Percentiles rank a stretch among this genome's conserved stretches.
phyloP scores from a whole-genome alignment of 2,797 vertebrate species.

The Schizopygopsis malacanthus region DNA sequence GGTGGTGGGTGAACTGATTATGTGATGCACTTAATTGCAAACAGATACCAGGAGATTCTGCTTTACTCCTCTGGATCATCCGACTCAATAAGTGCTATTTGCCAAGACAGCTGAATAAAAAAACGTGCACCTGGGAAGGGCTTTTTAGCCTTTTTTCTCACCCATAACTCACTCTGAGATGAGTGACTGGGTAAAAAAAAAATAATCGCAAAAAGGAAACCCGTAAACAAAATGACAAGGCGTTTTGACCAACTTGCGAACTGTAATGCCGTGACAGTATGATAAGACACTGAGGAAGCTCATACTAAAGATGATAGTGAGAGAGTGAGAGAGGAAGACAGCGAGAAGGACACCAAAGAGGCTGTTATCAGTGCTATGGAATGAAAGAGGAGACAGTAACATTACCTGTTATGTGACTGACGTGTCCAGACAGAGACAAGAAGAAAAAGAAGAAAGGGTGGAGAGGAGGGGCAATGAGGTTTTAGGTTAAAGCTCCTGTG shows the following conservation, averaged over 20 bases:
- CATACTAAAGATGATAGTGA: slow-evolving; percentile 37
- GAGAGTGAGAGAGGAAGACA: slow-evolving; percentile 15
- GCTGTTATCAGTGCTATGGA: slow-evolving; percentile 38
- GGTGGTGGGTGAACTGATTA: slow-evolving; percentile 6
- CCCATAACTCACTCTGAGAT: slow-evolving; percentile 27
- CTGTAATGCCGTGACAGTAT: slow-evolving; percentile 29
- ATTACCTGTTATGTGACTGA: slow-evolving; percentile 84
- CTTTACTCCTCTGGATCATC: neutral
- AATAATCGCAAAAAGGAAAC: slow-evolving; percentile 14
- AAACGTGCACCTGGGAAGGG: neutral
- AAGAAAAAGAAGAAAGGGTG: slow-evolving; percentile 63
- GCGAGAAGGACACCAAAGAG: slow-evolving; percentile 13
- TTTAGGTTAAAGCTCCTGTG: slow-evolving; percentile 24
- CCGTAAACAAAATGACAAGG: slow-evolving; percentile 57
- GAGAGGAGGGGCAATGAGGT: slow-evolving; percentile 38
- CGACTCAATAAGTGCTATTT: neutral
- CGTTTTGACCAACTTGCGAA: neutral
- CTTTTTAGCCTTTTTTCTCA: slow-evolving; percentile 3
- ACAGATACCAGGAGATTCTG: neutral
- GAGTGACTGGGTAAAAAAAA: slow-evolving; percentile 8
- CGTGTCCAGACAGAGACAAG: slow-evolving; percentile 80
- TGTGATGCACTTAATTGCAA: slow-evolving; percentile 6
- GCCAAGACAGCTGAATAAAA: neutral
- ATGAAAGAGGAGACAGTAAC: slow-evolving; percentile 69
- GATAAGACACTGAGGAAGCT: slow-evolving; percentile 55